phyloP scores from a whole-genome alignment of 2,888 invertebrate genomes.

The Ramazzottius varieornatus region DNA sequence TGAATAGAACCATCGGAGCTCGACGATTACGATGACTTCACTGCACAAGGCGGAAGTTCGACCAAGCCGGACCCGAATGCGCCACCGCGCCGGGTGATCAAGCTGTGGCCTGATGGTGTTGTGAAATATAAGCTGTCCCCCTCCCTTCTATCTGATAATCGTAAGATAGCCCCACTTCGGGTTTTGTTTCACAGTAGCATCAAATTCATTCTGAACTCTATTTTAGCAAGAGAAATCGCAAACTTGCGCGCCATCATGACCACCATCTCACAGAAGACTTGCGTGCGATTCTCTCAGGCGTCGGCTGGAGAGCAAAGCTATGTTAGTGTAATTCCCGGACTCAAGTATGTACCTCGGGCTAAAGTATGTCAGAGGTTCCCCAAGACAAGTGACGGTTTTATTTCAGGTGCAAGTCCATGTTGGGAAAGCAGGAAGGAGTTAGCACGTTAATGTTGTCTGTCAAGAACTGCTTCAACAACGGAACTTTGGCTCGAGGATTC shows the following conservation, averaged over 20 bases:
- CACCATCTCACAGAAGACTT: background rate
- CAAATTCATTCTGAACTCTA: no score
- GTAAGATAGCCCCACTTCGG: background rate
- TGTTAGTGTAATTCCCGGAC: background rate
- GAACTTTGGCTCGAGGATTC: background rate
- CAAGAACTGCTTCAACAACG: background rate
- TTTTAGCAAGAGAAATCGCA: background rate
- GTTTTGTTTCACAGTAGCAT: no score
- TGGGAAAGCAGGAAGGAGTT: conserved; percentile 1
- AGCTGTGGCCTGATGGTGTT: background rate
- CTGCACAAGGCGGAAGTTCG: background rate
- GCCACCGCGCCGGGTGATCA: background rate
- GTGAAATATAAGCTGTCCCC: background rate
- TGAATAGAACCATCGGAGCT: background rate
- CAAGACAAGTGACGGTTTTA: no score
- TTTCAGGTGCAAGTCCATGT: background rate
- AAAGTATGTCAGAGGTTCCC: background rate
- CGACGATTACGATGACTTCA: background rate
- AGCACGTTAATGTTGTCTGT: background rate
- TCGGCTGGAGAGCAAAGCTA: background rate
- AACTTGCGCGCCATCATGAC: background rate
- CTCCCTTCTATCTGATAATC: background rate
- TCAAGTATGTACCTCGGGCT: background rate
- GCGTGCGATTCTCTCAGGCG: background rate
- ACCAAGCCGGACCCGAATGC: background rate